A percentile compares a stretch with the other conserved stretches of the same genome.
Evolutionary conservation across 2,888 invertebrate species (phyloP).

Genomic region (Cinara cedri): DNA sequence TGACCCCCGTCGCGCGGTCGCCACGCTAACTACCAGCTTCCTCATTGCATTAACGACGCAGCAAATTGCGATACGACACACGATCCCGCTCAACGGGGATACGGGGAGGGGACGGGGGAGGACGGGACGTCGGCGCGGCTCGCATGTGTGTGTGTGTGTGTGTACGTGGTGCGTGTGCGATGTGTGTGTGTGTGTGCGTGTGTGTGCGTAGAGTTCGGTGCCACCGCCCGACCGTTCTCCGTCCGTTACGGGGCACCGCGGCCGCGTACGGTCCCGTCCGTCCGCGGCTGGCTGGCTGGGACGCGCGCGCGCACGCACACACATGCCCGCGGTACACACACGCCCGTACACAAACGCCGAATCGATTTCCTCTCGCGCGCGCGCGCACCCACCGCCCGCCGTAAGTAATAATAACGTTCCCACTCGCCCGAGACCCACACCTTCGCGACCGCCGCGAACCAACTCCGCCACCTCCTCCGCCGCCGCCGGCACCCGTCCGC

Average conservation of each 20-base stretch:
- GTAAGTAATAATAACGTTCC: constrained; percentile 7
- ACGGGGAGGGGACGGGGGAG: neutral
- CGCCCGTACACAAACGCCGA: constrained; percentile 4
- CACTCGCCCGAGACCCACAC: neutral
- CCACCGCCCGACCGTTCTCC: too few relatives aligned
- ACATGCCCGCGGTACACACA: neutral
- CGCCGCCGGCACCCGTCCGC: neutral
- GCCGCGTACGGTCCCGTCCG: neutral
- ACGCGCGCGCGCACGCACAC: neutral
- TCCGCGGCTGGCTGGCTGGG: neutral
- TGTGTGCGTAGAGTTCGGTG: too few relatives aligned
- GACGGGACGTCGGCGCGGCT: neutral
- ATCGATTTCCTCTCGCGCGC: constrained; percentile 53
- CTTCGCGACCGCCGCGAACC: neutral
- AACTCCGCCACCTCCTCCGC: neutral
- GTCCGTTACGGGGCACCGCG: too few relatives aligned
- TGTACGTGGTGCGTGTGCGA: neutral
- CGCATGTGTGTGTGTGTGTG: neutral
- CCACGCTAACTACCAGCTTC: constrained; percentile 47
- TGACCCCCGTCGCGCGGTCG: too few relatives aligned
- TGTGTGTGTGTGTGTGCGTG: neutral
- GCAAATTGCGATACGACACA: neutral
- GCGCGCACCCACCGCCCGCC: constrained; percentile 5
- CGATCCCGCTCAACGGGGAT: neutral
- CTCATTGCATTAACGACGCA: constrained; percentile 50